Evolutionary conservation across 2,113 vertebrate species (phyloP).

Genomic region (Hippocampus comes): DNA sequence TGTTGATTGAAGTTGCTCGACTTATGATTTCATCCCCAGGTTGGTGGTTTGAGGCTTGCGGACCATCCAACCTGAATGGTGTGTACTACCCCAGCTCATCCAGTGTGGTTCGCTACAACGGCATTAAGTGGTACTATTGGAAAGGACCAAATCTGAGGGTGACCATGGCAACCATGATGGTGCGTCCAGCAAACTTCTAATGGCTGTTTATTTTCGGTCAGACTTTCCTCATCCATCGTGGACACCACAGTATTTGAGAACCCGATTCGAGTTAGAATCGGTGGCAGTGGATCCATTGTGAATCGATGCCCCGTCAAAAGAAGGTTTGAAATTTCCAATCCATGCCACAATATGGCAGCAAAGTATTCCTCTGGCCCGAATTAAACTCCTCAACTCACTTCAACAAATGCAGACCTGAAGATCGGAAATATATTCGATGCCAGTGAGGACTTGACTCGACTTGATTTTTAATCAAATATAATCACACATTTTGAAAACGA

Average conservation of each 20-base stretch:
- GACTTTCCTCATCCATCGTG: neutral
- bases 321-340: too few relatives aligned
- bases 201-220: neutral
- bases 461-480: too few relatives aligned
- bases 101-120: conserved; percentile 73
- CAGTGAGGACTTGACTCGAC: too few relatives aligned
- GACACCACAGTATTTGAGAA: conserved; percentile 15
- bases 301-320: too few relatives aligned
- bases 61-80: conserved; percentile 81
- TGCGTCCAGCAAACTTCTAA: conserved; percentile 76
- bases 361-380: too few relatives aligned
- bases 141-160: conserved; percentile 75
- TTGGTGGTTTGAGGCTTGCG: conserved; percentile 85
- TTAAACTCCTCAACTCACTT: neutral
- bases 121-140: conserved; percentile 86
- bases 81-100: conserved; percentile 73
- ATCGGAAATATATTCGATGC: too few relatives aligned
- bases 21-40: conserved; percentile 55
- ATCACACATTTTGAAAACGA: too few relatives aligned
- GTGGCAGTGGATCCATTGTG: neutral
- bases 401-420: neutral
- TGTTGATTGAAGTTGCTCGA: neutral
- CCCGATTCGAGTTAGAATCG: neutral
- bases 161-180: conserved; percentile 80
- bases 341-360: too few relatives aligned